A percentile compares a stretch with the other conserved stretches of the same genome.
Conservation (phyloP, 2,888 invertebrate genomes). For the Erebia epiphron region DNA sequence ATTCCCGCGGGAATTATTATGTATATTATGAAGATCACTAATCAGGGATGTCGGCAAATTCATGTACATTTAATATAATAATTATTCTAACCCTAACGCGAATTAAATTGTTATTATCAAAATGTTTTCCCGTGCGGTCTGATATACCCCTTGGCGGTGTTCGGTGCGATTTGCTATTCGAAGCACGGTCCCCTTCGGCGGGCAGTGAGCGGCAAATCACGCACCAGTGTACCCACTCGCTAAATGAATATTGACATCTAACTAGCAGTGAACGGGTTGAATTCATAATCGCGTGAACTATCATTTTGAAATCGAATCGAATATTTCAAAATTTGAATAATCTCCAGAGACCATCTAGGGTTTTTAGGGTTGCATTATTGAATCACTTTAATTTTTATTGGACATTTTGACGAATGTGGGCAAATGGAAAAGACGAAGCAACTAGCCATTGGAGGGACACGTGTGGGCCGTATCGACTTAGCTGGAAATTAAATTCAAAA, state of each 20-base stretch:
- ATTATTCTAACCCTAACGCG: conserved; percentile 35
- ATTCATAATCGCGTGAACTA: conserved; percentile 62
- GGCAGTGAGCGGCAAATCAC: conserved; percentile 66
- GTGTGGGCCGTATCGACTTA: too few relatives aligned
- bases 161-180: conserved; percentile 61
- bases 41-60: conserved; percentile 22
- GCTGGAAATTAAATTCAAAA: too few relatives aligned
- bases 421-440: too few relatives aligned
- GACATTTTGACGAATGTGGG: too few relatives aligned
- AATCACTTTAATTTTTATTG: too few relatives aligned
- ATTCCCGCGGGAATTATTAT: too few relatives aligned
- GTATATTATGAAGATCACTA: not conserved
- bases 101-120: conserved; percentile 56
- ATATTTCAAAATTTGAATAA: not conserved
- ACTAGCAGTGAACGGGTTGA: conserved; percentile 69
- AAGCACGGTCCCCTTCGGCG: conserved; percentile 56
- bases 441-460: too few relatives aligned
- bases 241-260: conserved; percentile 81
- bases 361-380: too few relatives aligned
- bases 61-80: not conserved
- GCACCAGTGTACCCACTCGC: conserved; percentile 59
- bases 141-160: conserved; percentile 52
- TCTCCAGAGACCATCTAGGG: not conserved
- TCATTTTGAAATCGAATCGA: conserved; percentile 15
- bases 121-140: conserved; percentile 55